Percentiles rank a stretch among this genome's conserved stretches.
These are phyloP conservation scores for Radopholus similis DNA, from an alignment of 1,140 invertebrate species.

Conservation along the genomic window DNA sequence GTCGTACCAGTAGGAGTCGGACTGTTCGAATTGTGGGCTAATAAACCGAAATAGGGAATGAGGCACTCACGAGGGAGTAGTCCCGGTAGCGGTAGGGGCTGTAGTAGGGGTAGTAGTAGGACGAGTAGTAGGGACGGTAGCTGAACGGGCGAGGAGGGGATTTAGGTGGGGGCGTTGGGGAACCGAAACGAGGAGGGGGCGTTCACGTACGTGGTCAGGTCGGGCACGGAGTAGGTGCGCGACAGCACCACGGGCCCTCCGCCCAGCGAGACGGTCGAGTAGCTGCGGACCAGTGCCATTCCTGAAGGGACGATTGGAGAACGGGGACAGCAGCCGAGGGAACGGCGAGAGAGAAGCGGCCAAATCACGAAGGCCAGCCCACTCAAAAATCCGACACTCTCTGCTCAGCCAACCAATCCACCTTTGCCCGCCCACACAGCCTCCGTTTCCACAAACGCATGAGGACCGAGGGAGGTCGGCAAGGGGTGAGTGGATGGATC, in stretches of 20 bases:
- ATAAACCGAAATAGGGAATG: conserved; percentile 10
- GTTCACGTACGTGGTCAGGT: conserved; percentile 26
- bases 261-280: conserved; percentile 31
- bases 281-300: conserved; percentile 33
- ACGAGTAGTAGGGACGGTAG: conserved; percentile 15
- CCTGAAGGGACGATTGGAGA: too few species aligned
- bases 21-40: conserved; percentile 3
- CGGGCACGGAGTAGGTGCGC: conserved; percentile 37
- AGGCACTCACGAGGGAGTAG: conserved; percentile 20
- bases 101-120: conserved; percentile 28
- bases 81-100: conserved; percentile 29
- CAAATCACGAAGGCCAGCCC: background rate
- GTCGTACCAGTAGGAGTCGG: conserved; percentile 34
- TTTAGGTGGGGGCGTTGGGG: too few species aligned
- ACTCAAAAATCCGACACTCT: too few species aligned
- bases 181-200: too few species aligned
- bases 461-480: too few species aligned
- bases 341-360: too few species aligned
- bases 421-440: too few species aligned
- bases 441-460: too few species aligned
- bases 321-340: too few species aligned
- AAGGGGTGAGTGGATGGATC: too few species aligned
- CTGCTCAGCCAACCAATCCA: too few species aligned
- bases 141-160: conserved; percentile 1
- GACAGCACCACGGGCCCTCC: conserved; percentile 25